Evolutionary conservation across 2,113 vertebrate species (phyloP), one percentile per base, ranked within the genome.

Genomic region (Zingel zingel): DNA sequence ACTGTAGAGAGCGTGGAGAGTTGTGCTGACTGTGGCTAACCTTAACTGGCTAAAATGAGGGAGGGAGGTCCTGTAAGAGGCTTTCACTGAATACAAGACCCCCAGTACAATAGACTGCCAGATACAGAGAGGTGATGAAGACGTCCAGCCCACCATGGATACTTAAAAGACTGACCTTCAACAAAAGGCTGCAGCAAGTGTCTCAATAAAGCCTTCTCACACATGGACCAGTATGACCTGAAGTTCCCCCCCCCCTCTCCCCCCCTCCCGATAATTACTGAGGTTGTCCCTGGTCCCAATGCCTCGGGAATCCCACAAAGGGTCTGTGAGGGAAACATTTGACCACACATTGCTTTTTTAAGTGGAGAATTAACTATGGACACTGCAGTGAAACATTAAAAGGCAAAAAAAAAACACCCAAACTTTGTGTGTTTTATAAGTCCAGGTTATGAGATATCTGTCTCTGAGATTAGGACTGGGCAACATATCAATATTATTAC

Each of bases 61-160:
- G 68, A 77, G 83, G 80, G 81, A 69, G 75, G 74, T 88, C 74
- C 81, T 66, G 63, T 84, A 90, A 88, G 89, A 91, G 72, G 87
- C 84, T 89, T 89, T 85, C 66, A 51, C 76, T 74, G 25, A 81
- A 81, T 57, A 83, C 71, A 82, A 76, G 75, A 57, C 36, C 78
- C 79, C 79, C 62, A 16, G 66, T 19, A 76, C 85, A 88, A 86
- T 53, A n/a, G 87, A 72, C 81, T 43, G 82, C 78, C 54, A 36
- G 62, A 79, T 62, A 36, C 82, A 85, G 68, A 82, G 63, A 86
- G 72, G 64, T 91, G 89, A 91, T 91, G 91, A 91, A 92, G 91
- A 91, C 61, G 69, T 90, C 82, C 85, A 88, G 86, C 88, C 86
- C 89, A 86, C 91, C 86, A 89, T 16, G 82, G 67, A 78, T 72